Evolutionary conservation across 2,797 vertebrate genomes (phyloP), one percentile per base, ranked within the genome.

Genomic region (Lacerta viridis): DNA sequence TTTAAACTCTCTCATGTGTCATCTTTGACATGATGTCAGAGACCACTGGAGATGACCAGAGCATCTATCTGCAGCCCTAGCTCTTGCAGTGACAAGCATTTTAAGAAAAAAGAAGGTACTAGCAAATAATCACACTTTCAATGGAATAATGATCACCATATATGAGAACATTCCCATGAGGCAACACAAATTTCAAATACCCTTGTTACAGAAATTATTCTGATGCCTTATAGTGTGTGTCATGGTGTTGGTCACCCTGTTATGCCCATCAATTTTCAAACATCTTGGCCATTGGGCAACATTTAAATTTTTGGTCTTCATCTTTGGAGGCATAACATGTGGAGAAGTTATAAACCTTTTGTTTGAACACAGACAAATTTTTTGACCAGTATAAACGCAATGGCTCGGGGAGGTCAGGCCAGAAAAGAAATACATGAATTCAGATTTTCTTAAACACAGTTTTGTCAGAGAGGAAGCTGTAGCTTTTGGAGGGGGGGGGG

Each of bases 71-170:
- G 80, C n/a, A 76, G 83, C 75, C 87, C 3, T 74, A 29, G 15
- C 87, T 80, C 27, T 6, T 83, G 77, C 86, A 68, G 7, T 71
- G 84, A 87, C 55, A 23, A 29, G 3, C 87, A 88, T 78, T 85
- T 46, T 46, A 64, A 0, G 72, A 8, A n/a, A 82, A 89, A 59
- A 27, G 80, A 89, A 59, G 79, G 36, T 17, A 1, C 1, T 66
- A 4, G 5, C 77, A 15, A 86, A 11, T 68, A 85, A 78, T 68
- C 77, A 2, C 64, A 43, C 33, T 87, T 41, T 74, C 27, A 75
- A 15, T 75, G 17, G 29, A 27, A 66, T 27, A 43, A 3, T 46
- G 41, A 55, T 41, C 10, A 7, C 5, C 13, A 25, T 11, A 66
- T 75, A 86, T 36, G 15, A 74, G 15, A 41, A 59, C 9, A 72